Conservation (phyloP, 1,140 invertebrate species). For the Nomia melanderi region DNA sequence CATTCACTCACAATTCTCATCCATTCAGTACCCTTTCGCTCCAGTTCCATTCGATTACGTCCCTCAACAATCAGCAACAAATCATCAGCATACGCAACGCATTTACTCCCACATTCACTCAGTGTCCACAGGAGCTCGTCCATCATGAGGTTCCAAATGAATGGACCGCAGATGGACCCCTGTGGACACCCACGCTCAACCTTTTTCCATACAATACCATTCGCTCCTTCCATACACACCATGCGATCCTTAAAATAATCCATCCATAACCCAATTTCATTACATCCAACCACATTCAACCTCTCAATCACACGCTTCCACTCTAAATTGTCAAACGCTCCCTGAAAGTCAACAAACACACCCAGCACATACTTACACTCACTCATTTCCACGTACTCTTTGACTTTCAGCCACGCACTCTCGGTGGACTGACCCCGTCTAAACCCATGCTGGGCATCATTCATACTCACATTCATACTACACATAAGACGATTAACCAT, state of each 20-base stretch:
- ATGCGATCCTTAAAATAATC: conserved; percentile 16
- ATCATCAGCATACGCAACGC: conserved; percentile 61
- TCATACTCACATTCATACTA: too few relatives aligned
- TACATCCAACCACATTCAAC: too few relatives aligned
- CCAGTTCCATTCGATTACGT: conserved; percentile 31
- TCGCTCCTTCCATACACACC: conserved; percentile 1
- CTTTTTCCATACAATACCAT: background rate
- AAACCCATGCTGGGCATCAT: too few relatives aligned
- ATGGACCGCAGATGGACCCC: conserved; percentile 51
- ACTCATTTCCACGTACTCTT: too few relatives aligned
- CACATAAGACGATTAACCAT: too few relatives aligned
- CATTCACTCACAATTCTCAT: conserved; percentile 28
- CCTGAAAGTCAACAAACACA: too few relatives aligned
- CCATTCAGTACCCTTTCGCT: conserved; percentile 10
- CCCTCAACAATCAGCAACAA: conserved; percentile 47
- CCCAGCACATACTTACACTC: too few relatives aligned
- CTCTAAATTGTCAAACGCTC: too few relatives aligned
- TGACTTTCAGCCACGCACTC: too few relatives aligned
- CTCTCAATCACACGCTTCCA: too few relatives aligned
- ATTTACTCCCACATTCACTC: background rate
- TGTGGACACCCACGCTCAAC: conserved; percentile 29
- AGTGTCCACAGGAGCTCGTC: conserved; percentile 45
- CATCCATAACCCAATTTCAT: conserved; percentile 7
- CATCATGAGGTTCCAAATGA: conserved; percentile 60
- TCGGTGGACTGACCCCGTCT: too few relatives aligned